A percentile compares a stretch with the other conserved stretches of the same genome.
phyloP scores from a whole-genome alignment of 2,888 invertebrate genomes.

The Dasypogon diadema region DNA sequence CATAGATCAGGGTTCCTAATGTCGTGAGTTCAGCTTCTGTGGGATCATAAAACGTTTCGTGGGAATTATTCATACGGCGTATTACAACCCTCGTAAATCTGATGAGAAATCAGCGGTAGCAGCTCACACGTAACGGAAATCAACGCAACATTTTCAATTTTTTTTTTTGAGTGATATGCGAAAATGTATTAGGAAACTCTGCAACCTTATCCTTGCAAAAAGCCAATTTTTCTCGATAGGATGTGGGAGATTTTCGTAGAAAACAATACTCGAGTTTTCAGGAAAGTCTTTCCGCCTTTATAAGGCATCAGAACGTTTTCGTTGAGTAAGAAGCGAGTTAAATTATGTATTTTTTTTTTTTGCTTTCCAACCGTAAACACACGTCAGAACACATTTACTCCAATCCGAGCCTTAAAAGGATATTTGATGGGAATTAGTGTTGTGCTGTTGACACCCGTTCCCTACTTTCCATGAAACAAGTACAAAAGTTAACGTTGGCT shows the following conservation, averaged over 20 bases:
- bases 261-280: constrained; percentile 3
- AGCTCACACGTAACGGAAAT: constrained; percentile 32
- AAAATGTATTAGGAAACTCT: constrained; percentile 6
- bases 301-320: not conserved
- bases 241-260: not conserved
- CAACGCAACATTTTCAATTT: constrained; percentile 28
- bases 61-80: constrained; percentile 41
- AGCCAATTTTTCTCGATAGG: not conserved
- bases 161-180: constrained; percentile 21
- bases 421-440: constrained; percentile 41
- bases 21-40: constrained; percentile 16
- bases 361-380: constrained; percentile 24
- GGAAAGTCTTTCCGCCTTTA: not conserved
- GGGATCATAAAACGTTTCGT: constrained; percentile 36
- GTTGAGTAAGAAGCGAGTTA: not conserved
- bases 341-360: constrained; percentile 31
- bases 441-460: constrained; percentile 34
- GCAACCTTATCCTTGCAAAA: constrained; percentile 2
- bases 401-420: constrained; percentile 33
- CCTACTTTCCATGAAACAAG: not conserved
- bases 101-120: constrained; percentile 27
- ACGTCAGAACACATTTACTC: constrained; percentile 31
- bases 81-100: constrained; percentile 30
- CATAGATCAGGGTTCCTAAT: constrained; percentile 38
- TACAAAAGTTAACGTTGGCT: constrained; percentile 2